These are phyloP conservation scores for Oncorhynchus nerka DNA, from an alignment of 2,113 vertebrate species.

Conservation along the genomic window DNA sequence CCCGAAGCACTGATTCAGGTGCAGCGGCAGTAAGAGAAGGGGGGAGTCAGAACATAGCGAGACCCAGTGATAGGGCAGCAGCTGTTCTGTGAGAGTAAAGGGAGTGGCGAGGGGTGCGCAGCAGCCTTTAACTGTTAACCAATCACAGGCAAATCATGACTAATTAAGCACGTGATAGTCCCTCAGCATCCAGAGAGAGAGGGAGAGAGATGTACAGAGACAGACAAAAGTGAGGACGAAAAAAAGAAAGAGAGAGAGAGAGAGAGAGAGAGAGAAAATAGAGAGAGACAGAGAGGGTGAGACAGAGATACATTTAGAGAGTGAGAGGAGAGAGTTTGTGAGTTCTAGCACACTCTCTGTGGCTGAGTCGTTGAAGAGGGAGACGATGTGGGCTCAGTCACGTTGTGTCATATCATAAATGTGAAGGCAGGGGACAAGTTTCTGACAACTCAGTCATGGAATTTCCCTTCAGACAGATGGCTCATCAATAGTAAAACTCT, in stretches of 20 bases:
- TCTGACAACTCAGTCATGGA: conserved; percentile 9
- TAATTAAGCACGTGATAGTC: conserved; percentile 2
- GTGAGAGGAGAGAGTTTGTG: neutral
- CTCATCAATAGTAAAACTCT: neutral
- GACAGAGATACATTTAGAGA: neutral
- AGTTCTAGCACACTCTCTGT: neutral
- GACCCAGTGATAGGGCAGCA: conserved; percentile 26
- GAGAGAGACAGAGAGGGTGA: neutral
- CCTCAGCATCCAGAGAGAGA: neutral
- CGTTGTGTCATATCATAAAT: conserved; percentile 9
- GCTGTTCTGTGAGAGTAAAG: conserved; percentile 15
- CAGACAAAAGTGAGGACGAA: neutral
- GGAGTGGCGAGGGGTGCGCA: neutral
- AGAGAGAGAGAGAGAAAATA: neutral
- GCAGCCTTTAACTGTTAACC: conserved; percentile 22
- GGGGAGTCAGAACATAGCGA: neutral
- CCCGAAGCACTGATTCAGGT: neutral
- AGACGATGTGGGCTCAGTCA: neutral
- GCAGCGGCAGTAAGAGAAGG: neutral
- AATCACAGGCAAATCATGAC: conserved; percentile 29
- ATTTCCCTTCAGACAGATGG: neutral
- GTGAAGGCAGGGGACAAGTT: conserved; percentile 31
- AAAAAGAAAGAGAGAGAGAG: neutral
- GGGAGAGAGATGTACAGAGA: conserved; percentile 1
- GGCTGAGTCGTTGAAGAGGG: neutral